Percentiles rank a stretch among this genome's conserved stretches.
Conservation (phyloP, 2,888 invertebrate genomes). For the Dyspetes luteomarginatus region DNA sequence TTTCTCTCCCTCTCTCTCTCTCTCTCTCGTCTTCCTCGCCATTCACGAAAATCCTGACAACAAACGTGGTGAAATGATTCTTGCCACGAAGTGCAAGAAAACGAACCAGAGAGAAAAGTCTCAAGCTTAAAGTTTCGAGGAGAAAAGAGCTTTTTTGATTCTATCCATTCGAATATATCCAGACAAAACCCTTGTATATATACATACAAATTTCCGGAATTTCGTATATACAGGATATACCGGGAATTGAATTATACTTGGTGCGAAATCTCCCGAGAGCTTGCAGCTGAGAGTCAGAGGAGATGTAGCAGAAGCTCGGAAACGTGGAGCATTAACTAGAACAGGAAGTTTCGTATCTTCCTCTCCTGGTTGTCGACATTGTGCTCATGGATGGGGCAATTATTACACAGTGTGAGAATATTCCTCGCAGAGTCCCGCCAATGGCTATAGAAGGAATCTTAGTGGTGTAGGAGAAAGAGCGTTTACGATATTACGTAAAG, state of each 20-base stretch:
- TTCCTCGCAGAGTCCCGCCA: conserved; percentile 31
- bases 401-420: conserved; percentile 20
- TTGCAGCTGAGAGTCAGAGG: conserved; percentile 34
- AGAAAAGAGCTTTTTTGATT: conserved; percentile 12
- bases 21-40: background rate
- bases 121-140: conserved; percentile 25
- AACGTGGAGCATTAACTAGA: conserved; percentile 53
- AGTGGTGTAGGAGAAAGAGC: conserved; percentile 37
- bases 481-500: conserved; percentile 20
- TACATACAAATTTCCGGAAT: background rate
- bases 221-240: background rate
- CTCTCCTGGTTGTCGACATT: conserved; percentile 23
- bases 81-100: background rate
- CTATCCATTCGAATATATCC: conserved; percentile 9
- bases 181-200: background rate
- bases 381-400: background rate
- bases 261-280: conserved; percentile 16
- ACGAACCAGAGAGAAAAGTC: conserved; percentile 23
- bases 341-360: conserved; percentile 56
- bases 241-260: conserved; percentile 47
- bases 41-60: conserved; percentile 11
- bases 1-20: background rate
- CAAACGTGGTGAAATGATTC: background rate
- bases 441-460: conserved; percentile 39
- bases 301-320: conserved; percentile 48